Percentiles rank a stretch among this genome's conserved stretches.
Evolutionary conservation across 2,113 vertebrate species (phyloP).

Genomic region (Paratilapia polleni): DNA sequence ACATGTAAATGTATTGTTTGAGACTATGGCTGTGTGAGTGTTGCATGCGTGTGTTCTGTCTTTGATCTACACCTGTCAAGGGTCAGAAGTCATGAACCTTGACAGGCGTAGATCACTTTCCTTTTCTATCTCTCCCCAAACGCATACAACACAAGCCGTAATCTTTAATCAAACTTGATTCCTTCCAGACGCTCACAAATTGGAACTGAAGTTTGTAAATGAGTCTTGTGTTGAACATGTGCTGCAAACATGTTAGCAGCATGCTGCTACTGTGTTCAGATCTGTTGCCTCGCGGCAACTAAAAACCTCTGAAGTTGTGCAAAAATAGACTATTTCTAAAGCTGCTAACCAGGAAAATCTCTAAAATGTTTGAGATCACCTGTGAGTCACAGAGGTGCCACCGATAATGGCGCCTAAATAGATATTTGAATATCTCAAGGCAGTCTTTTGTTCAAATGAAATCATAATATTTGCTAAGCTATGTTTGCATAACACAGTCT

Average conservation of each 20-base stretch:
- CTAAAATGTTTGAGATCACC: neutral
- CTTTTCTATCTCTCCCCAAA: neutral
- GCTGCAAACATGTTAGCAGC: neutral
- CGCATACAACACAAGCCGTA: neutral
- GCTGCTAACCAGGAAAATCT: neutral
- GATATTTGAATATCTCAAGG: neutral
- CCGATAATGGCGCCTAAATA: neutral
- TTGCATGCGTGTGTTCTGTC: neutral
- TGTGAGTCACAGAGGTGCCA: neutral
- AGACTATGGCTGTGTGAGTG: neutral
- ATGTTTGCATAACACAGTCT: neutral
- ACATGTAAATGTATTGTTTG: too few species aligned
- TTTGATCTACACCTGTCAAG: neutral
- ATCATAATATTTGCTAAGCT: constrained; percentile 7
- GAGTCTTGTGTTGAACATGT: neutral
- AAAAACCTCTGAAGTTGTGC: neutral
- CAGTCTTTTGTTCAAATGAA: neutral
- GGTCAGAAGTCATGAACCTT: neutral
- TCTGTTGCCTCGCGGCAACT: neutral
- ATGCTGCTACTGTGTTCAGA: neutral
- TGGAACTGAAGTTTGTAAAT: neutral
- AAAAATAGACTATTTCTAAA: neutral
- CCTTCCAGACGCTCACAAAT: constrained; percentile 17
- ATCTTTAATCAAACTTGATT: constrained; percentile 38
- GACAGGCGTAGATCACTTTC: neutral